A percentile compares a stretch with the other conserved stretches of the same genome.
Conservation (phyloP, 2,888 invertebrate species). For the Lasioglossum oenotherae region DNA sequence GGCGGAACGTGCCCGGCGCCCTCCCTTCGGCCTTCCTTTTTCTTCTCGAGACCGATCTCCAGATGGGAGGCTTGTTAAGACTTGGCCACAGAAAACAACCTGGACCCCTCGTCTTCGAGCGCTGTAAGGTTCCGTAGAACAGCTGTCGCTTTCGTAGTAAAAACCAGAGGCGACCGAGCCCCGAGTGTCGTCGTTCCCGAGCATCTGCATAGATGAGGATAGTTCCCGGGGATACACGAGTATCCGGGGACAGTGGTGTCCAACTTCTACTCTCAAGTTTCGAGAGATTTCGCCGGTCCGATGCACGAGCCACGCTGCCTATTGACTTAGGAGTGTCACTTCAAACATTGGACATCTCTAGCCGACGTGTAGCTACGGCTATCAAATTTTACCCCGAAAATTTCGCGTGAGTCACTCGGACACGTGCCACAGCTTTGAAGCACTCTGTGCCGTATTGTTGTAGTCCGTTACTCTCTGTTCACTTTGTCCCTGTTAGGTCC, state of each 20-base stretch:
- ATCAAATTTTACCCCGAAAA: neutral
- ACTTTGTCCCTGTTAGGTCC: neutral
- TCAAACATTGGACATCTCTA: neutral
- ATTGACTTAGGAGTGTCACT: neutral
- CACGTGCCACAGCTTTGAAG: neutral
- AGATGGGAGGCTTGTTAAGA: constrained; percentile 66
- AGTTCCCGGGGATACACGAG: constrained; percentile 6
- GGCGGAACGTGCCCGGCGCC: constrained; percentile 42
- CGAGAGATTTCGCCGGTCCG: neutral
- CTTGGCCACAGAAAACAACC: constrained; percentile 48
- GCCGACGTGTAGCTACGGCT: neutral
- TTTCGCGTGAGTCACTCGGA: neutral
- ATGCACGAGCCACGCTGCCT: neutral
- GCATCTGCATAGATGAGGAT: constrained; percentile 36
- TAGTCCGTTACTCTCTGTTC: neutral
- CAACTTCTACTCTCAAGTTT: neutral
- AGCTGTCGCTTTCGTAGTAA: constrained; percentile 64
- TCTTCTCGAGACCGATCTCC: constrained; percentile 54
- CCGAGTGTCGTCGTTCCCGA: neutral
- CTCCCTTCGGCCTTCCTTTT: neutral
- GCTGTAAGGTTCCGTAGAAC: constrained; percentile 59
- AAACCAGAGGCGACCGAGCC: constrained; percentile 49
- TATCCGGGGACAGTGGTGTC: constrained; percentile 4
- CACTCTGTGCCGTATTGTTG: neutral
- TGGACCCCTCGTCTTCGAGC: constrained; percentile 47